phyloP scores from a whole-genome alignment of 1,140 invertebrate species.

The Bombus superbus region DNA sequence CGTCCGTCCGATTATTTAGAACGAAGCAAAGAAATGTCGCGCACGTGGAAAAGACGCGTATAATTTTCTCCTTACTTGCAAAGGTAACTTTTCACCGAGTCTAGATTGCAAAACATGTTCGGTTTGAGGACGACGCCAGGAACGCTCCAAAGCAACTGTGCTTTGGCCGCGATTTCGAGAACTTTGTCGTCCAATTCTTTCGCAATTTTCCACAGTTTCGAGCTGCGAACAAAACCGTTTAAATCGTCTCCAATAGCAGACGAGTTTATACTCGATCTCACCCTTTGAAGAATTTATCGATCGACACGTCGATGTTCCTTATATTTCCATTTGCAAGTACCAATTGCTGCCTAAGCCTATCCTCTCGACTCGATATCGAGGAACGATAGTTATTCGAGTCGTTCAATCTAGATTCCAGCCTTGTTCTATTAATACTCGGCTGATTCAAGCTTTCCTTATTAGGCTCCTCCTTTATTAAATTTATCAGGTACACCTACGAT shows the following conservation, averaged over 20 bases:
- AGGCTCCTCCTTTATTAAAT: constrained; percentile 52
- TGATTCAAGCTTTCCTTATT: not conserved
- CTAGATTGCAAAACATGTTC: constrained; percentile 48
- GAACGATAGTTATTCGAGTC: not conserved
- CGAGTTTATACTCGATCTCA: constrained; percentile 37
- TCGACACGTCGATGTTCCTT: constrained; percentile 55
- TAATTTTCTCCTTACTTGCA: constrained; percentile 48
- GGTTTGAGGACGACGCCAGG: constrained; percentile 71
- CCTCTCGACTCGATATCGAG: constrained; percentile 11
- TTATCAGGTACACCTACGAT: constrained; percentile 70
- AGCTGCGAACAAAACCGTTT: constrained; percentile 44
- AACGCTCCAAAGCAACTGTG: constrained; percentile 72
- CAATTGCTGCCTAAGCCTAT: constrained; percentile 40
- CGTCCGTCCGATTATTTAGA: not conserved
- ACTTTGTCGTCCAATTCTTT: constrained; percentile 54
- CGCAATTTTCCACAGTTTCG: constrained; percentile 57
- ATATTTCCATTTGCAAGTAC: constrained; percentile 57
- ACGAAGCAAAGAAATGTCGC: not conserved
- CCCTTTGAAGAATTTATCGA: constrained; percentile 70
- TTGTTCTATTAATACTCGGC: not conserved
- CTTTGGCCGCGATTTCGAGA: constrained; percentile 71
- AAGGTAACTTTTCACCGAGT: constrained; percentile 37
- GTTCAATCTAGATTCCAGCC: not conserved
- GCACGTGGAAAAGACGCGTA: not conserved
- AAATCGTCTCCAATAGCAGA: not conserved